These are phyloP conservation scores for Chaenodraco wilsoni DNA, from an alignment of 2,797 vertebrate species.

Conservation along the genomic window DNA sequence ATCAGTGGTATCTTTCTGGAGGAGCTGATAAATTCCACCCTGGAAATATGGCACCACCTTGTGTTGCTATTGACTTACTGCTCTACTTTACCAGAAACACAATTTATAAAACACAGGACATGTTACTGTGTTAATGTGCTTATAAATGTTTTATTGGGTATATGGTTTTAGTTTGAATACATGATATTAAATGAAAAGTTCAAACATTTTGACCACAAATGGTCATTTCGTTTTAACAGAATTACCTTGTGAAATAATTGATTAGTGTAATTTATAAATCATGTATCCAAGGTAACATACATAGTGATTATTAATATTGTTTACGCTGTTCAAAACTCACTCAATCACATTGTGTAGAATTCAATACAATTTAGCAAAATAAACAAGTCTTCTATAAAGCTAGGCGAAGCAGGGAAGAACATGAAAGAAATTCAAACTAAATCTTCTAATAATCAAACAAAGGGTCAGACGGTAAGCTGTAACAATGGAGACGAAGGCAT, in stretches of 20 bases:
- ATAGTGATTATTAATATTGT: conserved; percentile 11
- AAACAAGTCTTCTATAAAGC: conserved; percentile 19
- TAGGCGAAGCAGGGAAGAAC: conserved; percentile 1
- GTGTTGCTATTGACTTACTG: conserved; percentile 46
- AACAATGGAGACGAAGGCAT: conserved; percentile 9
- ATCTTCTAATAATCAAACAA: conserved; percentile 13
- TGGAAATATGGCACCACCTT: conserved; percentile 49
- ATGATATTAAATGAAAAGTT: conserved; percentile 3
- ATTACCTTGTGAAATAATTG: not conserved
- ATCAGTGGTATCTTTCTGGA: not conserved
- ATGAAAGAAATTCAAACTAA: not conserved
- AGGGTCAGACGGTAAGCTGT: not conserved
- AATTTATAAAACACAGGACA: not conserved
- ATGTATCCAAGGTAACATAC: no score
- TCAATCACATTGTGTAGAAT: conserved; percentile 20
- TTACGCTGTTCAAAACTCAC: conserved; percentile 29
- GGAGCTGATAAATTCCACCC: not conserved
- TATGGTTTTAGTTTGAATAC: conserved; percentile 15
- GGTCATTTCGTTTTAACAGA: not conserved
- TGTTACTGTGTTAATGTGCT: not conserved
- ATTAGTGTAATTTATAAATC: no score
- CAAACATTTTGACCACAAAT: not conserved
- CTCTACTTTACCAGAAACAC: not conserved
- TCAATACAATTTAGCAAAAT: conserved; percentile 8
- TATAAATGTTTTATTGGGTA: conserved; percentile 30